phyloP scores from a whole-genome alignment of 2,888 invertebrate genomes.

The Dexiosoma caninum region DNA sequence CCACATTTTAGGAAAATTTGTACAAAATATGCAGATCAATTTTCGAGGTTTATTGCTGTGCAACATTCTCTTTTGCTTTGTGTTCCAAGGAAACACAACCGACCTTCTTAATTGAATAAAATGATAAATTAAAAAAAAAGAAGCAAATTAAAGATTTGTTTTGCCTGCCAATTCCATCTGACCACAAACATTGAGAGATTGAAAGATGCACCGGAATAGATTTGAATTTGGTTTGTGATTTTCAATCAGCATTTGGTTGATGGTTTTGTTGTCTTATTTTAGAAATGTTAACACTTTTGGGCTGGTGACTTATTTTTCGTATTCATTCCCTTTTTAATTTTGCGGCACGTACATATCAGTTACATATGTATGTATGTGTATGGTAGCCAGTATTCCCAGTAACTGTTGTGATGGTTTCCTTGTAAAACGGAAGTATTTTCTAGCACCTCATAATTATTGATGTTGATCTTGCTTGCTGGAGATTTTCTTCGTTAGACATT shows the following conservation, averaged over 20 bases:
- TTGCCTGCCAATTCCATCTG: background rate
- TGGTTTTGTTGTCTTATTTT: background rate
- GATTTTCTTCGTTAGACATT: background rate
- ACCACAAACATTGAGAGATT: constrained; percentile 25
- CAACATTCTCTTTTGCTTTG: background rate
- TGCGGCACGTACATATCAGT: constrained; percentile 40
- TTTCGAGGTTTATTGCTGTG: constrained; percentile 18
- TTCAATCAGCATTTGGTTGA: background rate
- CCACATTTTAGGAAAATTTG: constrained; percentile 48
- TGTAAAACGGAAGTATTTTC: constrained; percentile 61
- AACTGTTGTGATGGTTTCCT: constrained; percentile 43
- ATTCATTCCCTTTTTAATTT: too few relatives aligned
- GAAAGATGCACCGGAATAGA: constrained; percentile 17
- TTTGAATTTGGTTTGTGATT: constrained; percentile 3
- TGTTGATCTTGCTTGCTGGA: background rate
- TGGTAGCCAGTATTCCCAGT: constrained; percentile 6
- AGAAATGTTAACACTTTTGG: background rate
- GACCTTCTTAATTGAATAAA: constrained; percentile 35
- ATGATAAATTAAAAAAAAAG: background rate
- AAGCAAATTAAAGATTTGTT: constrained; percentile 26
- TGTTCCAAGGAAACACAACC: constrained; percentile 23
- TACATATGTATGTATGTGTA: too few relatives aligned
- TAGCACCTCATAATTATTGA: constrained; percentile 39
- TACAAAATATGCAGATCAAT: constrained; percentile 50
- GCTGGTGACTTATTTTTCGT: too few relatives aligned